These are phyloP conservation scores for Agriopis marginaria DNA, from an alignment of 2,888 invertebrate genomes.

Conservation along the genomic window DNA sequence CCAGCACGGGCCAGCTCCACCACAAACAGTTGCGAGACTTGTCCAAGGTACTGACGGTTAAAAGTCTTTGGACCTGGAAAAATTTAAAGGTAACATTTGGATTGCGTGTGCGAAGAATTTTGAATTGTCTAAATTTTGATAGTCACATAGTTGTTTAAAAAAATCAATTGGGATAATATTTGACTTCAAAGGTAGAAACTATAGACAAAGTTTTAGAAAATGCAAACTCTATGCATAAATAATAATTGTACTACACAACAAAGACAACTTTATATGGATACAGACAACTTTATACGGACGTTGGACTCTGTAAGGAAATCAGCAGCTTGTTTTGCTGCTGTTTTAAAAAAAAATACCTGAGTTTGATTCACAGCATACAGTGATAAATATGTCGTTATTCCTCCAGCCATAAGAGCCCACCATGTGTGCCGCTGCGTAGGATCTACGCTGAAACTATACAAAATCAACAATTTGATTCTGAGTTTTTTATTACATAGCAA, in stretches of 20 bases:
- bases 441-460: conserved; percentile 90
- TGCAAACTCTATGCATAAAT: background rate
- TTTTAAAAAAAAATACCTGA: conserved; percentile 69
- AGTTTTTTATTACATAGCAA: background rate
- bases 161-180: too few relatives aligned
- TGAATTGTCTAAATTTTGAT: background rate
- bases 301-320: too few relatives aligned
- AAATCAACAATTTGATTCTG: background rate
- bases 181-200: too few relatives aligned
- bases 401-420: conserved; percentile 93
- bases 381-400: conserved; percentile 91
- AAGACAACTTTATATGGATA: background rate
- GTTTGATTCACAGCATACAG: conserved; percentile 95
- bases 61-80: conserved; percentile 88
- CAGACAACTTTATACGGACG: background rate
- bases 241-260: too few relatives aligned
- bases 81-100: background rate
- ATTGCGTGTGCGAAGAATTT: too few relatives aligned
- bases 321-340: background rate
- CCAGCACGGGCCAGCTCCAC: conserved; percentile 93
- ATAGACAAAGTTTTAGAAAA: background rate
- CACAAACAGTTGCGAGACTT: conserved; percentile 91
- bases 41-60: conserved; percentile 90
- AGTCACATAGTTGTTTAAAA: background rate
- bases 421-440: conserved; percentile 94